phyloP scores from a whole-genome alignment of 2,113 vertebrate genomes.

The Elachura formosa region DNA sequence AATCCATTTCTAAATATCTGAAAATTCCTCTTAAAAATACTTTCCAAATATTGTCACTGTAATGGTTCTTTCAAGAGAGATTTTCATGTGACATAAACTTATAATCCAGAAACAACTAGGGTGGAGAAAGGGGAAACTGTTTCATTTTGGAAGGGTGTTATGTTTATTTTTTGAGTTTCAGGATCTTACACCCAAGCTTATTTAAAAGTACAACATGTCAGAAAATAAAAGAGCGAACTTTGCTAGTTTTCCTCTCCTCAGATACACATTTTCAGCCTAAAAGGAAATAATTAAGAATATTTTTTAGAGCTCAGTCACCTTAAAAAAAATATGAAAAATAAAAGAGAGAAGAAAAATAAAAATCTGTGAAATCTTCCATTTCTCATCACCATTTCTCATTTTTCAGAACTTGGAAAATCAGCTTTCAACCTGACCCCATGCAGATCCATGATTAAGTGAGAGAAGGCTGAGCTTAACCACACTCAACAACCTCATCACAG shows the following conservation, averaged over 20 bases:
- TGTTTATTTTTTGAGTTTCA: background rate
- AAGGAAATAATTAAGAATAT: background rate
- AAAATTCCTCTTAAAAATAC: background rate
- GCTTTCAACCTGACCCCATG: background rate
- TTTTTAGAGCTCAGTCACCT: background rate
- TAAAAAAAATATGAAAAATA: background rate
- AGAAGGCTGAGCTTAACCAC: background rate
- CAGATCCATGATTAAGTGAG: background rate
- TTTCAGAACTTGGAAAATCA: background rate
- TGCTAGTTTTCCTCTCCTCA: background rate
- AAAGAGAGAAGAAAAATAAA: background rate
- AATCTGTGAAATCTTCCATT: background rate
- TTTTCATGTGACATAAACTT: background rate
- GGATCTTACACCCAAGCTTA: background rate
- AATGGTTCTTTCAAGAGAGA: background rate
- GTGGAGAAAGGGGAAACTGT: fast-evolving
- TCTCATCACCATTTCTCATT: background rate
- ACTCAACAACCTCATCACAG: background rate
- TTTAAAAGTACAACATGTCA: background rate
- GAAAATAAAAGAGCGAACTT: background rate
- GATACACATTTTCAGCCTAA: background rate
- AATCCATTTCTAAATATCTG: background rate
- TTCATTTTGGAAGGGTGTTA: background rate
- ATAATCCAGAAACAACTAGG: background rate
- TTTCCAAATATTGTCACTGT: background rate